Evolutionary conservation across 2,888 invertebrate species (phyloP).

Genomic region (Caenorhabditis macrosperma): DNA sequence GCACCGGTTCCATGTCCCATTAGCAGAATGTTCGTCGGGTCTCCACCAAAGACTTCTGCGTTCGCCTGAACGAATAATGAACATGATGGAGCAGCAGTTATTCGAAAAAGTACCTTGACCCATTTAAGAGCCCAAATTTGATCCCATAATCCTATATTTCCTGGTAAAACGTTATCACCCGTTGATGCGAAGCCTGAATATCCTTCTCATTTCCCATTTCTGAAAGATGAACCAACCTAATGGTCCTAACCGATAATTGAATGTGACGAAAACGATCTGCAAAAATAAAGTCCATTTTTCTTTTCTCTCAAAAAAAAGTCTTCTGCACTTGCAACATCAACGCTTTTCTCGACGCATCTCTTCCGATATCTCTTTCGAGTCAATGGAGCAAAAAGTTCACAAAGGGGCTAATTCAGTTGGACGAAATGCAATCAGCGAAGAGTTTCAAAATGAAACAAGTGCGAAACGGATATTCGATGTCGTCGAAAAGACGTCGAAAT

Average conservation of each 20-base stretch:
- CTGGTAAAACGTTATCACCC: constrained; percentile 78
- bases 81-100: neutral
- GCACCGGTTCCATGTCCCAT: constrained; percentile 80
- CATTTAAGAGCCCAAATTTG: constrained; percentile 77
- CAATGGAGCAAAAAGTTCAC: constrained; percentile 42
- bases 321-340: neutral
- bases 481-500: constrained; percentile 27
- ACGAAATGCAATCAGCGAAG: constrained; percentile 32
- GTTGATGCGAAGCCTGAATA: constrained; percentile 77
- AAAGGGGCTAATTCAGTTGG: constrained; percentile 44
- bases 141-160: constrained; percentile 78
- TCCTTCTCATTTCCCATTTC: neutral
- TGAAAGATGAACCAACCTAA: no score
- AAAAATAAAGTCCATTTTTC: constrained; percentile 13
- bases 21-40: constrained; percentile 75
- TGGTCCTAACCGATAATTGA: constrained; percentile 94
- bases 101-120: constrained; percentile 74
- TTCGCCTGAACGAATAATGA: constrained; percentile 61
- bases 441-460: constrained; percentile 39
- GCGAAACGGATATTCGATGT: constrained; percentile 47
- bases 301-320: neutral
- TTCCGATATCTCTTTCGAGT: constrained; percentile 1
- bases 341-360: neutral
- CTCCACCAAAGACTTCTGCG: constrained; percentile 78
- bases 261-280: constrained; percentile 90